Evolutionary conservation across 64 coral and sea anemone species (phyloP).

Genomic region (Stichodactyla helianthus): DNA sequence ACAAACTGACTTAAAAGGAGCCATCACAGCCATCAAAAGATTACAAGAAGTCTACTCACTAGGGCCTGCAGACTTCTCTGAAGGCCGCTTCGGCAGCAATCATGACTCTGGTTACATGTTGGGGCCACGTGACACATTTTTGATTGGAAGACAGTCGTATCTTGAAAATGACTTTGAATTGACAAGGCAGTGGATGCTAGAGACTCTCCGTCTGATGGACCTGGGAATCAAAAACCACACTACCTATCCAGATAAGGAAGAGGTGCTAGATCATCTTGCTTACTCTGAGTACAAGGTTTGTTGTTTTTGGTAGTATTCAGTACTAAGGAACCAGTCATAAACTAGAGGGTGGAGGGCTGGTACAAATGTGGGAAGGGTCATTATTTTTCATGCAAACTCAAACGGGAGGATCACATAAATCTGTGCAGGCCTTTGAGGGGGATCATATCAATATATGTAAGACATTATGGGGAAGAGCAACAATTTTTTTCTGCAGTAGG

Average conservation of each 20-base stretch:
- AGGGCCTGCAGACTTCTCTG: conserved; percentile 51
- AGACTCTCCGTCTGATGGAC: conserved; percentile 58
- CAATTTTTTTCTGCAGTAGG: too few relatives aligned
- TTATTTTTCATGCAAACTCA: too few relatives aligned
- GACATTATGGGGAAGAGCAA: too few relatives aligned
- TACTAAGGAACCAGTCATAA: too few relatives aligned
- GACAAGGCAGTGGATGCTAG: conserved; percentile 72
- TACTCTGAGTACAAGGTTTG: conserved; percentile 73
- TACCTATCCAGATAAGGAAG: conserved; percentile 24
- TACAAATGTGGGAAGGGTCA: too few relatives aligned
- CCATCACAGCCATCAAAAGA: conserved; percentile 63
- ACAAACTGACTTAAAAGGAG: conserved; percentile 50
- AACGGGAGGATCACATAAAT: too few relatives aligned
- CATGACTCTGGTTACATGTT: conserved; percentile 11
- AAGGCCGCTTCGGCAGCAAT: conserved; percentile 31
- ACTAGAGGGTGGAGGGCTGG: too few relatives aligned
- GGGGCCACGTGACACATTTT: conserved; percentile 58
- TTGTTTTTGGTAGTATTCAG: not conserved
- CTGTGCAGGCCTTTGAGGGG: too few relatives aligned
- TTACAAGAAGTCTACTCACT: conserved; percentile 72
- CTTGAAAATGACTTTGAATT: conserved; percentile 43
- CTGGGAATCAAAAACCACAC: conserved; percentile 22
- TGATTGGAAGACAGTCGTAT: conserved; percentile 61
- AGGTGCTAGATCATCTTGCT: conserved; percentile 74
- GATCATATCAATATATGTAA: too few relatives aligned